Percentiles rank a stretch among this genome's conserved stretches.
phyloP scores from a whole-genome alignment of 92 coral and sea anemone species.

The Bergia sp. region DNA sequence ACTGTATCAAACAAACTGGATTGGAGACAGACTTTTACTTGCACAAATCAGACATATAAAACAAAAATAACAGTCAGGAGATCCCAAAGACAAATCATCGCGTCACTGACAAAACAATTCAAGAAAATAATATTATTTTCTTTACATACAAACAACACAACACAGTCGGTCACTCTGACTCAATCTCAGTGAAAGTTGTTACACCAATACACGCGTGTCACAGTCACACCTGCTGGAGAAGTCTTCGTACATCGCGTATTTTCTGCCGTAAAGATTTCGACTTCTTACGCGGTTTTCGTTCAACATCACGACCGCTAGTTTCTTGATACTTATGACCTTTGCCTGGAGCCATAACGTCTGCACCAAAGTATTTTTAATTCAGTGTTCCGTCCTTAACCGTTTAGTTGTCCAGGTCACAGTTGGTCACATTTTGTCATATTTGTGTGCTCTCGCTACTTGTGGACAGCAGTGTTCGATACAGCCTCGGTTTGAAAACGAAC shows the following conservation, averaged over 20 bases:
- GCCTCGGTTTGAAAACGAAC: slow-evolving; percentile 27
- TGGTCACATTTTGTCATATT: neutral
- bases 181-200: too few relatives aligned
- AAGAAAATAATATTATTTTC: too few relatives aligned
- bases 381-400: neutral
- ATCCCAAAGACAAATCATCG: too few relatives aligned
- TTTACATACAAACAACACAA: too few relatives aligned
- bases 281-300: slow-evolving; percentile 50
- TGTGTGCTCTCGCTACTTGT: slow-evolving; percentile 31
- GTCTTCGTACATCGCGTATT: slow-evolving; percentile 70
- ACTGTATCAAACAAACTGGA: too few relatives aligned
- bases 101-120: too few relatives aligned
- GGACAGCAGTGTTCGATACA: neutral
- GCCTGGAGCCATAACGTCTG: slow-evolving; percentile 52
- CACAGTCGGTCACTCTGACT: too few relatives aligned
- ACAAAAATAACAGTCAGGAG: too few relatives aligned
- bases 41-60: too few relatives aligned
- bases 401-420: neutral
- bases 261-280: slow-evolving; percentile 71
- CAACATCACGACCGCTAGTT: neutral
- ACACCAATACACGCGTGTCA: too few relatives aligned
- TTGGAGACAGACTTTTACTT: too few relatives aligned
- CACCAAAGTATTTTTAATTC: neutral
- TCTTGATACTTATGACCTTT: slow-evolving; percentile 37
- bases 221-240: slow-evolving; percentile 67